Conservation (phyloP, 2,888 invertebrate species). For the Ornithoptera alexandrae region DNA sequence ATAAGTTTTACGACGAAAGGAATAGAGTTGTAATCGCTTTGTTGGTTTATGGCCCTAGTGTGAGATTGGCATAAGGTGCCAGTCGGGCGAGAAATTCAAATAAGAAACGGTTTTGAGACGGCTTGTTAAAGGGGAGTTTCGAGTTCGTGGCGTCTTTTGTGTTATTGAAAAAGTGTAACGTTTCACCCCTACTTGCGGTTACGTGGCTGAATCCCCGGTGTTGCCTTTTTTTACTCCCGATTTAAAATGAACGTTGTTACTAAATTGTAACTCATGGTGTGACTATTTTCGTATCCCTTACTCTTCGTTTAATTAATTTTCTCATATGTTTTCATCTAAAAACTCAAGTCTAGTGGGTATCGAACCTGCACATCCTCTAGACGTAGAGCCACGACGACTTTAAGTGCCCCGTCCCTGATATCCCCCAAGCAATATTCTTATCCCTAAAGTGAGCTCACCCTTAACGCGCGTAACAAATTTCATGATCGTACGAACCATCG, state of each 20-base stretch:
- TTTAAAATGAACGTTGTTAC: not conserved
- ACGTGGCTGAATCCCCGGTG: not conserved
- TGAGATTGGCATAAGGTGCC: constrained; percentile 41
- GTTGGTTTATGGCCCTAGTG: constrained; percentile 19
- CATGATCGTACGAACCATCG: constrained; percentile 4
- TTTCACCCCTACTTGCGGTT: constrained; percentile 12
- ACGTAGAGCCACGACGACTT: no score
- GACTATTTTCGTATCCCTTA: no score
- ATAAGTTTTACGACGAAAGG: constrained; percentile 4
- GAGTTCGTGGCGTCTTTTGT: constrained; percentile 28
- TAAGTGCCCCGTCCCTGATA: not conserved
- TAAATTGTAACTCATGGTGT: no score
- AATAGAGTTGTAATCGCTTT: constrained; percentile 44
- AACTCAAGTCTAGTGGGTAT: no score
- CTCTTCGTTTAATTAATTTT: no score
- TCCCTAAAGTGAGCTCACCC: not conserved
- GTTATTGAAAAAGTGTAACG: constrained; percentile 13
- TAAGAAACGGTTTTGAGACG: constrained; percentile 49
- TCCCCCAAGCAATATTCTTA: constrained; percentile 2
- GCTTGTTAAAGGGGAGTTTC: constrained; percentile 47
- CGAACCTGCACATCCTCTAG: no score
- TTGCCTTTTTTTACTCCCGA: not conserved
- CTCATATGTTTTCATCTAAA: no score
- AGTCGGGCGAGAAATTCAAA: constrained; percentile 58
- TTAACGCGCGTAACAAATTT: constrained; percentile 9